These are phyloP conservation scores for Thecocarcelia acutangulata DNA, from an alignment of 2,888 invertebrate genomes.

Conservation along the genomic window DNA sequence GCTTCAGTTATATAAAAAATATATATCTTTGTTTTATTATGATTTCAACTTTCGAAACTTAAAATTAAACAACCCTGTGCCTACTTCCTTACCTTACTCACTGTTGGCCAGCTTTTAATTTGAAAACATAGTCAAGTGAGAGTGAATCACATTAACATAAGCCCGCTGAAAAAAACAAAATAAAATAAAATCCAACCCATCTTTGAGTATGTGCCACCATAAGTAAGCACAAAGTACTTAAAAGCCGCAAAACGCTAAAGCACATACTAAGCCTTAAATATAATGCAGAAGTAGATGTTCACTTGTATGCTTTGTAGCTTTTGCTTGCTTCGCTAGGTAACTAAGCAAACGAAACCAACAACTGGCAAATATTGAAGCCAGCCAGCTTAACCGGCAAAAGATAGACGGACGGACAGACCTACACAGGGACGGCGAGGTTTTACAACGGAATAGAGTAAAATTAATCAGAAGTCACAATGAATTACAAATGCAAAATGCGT, in stretches of 20 bases:
- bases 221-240: slow-evolving; percentile 36
- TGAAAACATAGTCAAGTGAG: not conserved
- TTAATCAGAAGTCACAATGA: slow-evolving; percentile 77
- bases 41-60: no score
- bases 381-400: slow-evolving; percentile 48
- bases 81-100: not conserved
- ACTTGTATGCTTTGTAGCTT: slow-evolving; percentile 41
- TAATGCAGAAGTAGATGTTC: slow-evolving; percentile 2
- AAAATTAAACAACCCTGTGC: no score
- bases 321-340: slow-evolving; percentile 42
- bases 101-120: slow-evolving; percentile 2
- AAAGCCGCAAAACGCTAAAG: slow-evolving; percentile 56
- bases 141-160: slow-evolving; percentile 59
- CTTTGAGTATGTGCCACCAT: not conserved
- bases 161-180: slow-evolving; percentile 45
- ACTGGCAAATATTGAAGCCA: slow-evolving; percentile 25
- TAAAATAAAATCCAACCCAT: slow-evolving; percentile 44
- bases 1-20: no score
- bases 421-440: not conserved
- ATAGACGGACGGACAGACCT: slow-evolving; percentile 1
- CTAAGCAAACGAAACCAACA: slow-evolving; percentile 33
- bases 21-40: no score
- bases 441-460: slow-evolving; percentile 69
- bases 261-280: slow-evolving; percentile 19
- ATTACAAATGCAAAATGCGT: slow-evolving; percentile 80